Percentiles rank a stretch among this genome's conserved stretches.
phyloP scores from a whole-genome alignment of 2,888 invertebrate genomes.

The Exocentrus adspersus region DNA sequence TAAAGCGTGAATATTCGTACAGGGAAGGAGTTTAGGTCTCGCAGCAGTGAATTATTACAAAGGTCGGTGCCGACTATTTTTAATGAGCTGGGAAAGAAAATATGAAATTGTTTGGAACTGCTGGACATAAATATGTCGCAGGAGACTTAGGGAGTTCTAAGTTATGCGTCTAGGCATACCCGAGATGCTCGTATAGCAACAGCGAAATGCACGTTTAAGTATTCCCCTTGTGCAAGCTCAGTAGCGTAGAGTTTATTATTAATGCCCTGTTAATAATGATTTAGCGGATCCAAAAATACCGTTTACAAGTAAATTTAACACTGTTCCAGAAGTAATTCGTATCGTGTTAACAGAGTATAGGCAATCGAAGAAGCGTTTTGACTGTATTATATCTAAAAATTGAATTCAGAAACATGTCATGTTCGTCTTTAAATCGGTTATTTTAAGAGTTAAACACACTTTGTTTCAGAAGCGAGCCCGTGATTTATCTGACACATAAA shows the following conservation, averaged over 20 bases:
- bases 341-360: too few species aligned
- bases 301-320: not conserved
- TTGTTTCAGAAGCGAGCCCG: too few species aligned
- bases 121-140: constrained; percentile 56
- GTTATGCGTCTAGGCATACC: constrained; percentile 57
- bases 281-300: not conserved
- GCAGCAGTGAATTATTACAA: constrained; percentile 13
- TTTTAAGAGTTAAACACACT: too few species aligned
- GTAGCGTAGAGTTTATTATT: not conserved
- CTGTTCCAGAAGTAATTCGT: not conserved
- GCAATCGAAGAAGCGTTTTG: too few species aligned
- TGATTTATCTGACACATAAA: too few species aligned
- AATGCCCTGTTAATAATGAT: not conserved
- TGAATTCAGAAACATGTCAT: too few species aligned
- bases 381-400: too few species aligned
- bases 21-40: constrained; percentile 12
- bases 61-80: constrained; percentile 43
- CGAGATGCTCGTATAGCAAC: constrained; percentile 52
- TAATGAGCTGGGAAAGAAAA: constrained; percentile 55
- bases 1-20: not conserved
- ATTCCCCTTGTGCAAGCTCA: constrained; percentile 38
- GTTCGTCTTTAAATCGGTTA: too few species aligned
- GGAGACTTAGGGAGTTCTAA: constrained; percentile 52
- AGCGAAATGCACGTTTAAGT: constrained; percentile 49
- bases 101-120: constrained; percentile 55